Conservation (phyloP, 2,113 vertebrate genomes). For the Athene noctua region DNA sequence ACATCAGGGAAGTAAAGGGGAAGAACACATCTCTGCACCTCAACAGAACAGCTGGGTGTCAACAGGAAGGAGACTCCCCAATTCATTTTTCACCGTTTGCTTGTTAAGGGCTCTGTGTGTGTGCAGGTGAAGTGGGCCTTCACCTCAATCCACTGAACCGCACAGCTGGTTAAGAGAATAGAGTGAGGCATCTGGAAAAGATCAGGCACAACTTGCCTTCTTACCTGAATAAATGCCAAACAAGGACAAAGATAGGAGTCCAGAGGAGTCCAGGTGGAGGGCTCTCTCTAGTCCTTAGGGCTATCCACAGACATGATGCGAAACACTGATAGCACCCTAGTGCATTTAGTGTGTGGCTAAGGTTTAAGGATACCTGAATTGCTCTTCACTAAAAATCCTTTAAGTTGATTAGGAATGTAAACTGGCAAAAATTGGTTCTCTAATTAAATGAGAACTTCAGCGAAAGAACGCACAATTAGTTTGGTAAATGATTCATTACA, state of each 20-base stretch:
- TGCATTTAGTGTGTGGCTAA: not conserved
- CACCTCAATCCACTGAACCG: not conserved
- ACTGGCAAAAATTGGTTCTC: not conserved
- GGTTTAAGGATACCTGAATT: not conserved
- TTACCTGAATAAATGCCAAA: not conserved
- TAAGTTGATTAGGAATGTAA: not conserved
- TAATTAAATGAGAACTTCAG: not conserved
- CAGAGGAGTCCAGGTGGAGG: not conserved
- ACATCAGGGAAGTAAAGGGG: not conserved
- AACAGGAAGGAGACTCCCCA: not conserved
- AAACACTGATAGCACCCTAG: accelerated
- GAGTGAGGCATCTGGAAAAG: not conserved
- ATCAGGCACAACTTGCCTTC: not conserved
- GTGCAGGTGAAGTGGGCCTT: not conserved
- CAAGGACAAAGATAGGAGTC: not conserved
- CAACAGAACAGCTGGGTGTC: not conserved
- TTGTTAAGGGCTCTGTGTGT: not conserved
- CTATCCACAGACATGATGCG: accelerated
- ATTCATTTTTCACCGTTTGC: not conserved
- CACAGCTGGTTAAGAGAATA: not conserved
- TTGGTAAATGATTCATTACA: not conserved
- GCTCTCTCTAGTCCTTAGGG: not conserved
- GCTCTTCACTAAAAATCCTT: not conserved
- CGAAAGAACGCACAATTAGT: not conserved
- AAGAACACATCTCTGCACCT: not conserved